phyloP scores from a whole-genome alignment of 2,888 invertebrate species.

The Sipha maydis region DNA sequence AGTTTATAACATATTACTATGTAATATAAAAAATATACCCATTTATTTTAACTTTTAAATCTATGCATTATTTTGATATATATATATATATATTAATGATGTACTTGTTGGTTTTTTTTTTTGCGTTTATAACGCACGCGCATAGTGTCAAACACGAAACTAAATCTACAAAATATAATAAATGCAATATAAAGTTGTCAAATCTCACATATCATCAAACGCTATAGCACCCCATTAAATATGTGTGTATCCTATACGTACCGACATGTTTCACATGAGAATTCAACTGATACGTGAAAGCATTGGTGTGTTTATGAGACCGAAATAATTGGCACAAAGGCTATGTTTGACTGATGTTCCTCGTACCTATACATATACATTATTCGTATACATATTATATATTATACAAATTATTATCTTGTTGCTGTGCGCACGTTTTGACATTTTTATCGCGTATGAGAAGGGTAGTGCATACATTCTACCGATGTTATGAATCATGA shows the following conservation, averaged over 20 bases:
- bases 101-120: too few relatives aligned
- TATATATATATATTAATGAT: too few relatives aligned
- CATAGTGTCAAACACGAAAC: neutral
- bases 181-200: neutral
- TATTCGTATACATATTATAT: neutral
- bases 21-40: too few relatives aligned
- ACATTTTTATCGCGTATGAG: constrained; percentile 25
- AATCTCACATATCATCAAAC: constrained; percentile 22
- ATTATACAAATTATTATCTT: constrained; percentile 56
- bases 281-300: constrained; percentile 54
- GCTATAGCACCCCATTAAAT: constrained; percentile 22
- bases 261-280: neutral
- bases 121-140: too few relatives aligned
- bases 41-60: too few relatives aligned
- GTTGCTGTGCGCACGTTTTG: constrained; percentile 15
- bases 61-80: too few relatives aligned
- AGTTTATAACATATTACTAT: too few relatives aligned
- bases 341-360: constrained; percentile 42
- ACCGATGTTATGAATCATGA: constrained; percentile 10
- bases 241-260: constrained; percentile 4
- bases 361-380: neutral
- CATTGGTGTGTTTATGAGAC: constrained; percentile 53
- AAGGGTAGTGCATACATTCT: constrained; percentile 2
- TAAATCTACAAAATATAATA: constrained; percentile 29
- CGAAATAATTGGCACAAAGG: constrained; percentile 60